Conservation (phyloP, 92 coral and sea anemone species). For the Umimayanthus chanpuru region DNA sequence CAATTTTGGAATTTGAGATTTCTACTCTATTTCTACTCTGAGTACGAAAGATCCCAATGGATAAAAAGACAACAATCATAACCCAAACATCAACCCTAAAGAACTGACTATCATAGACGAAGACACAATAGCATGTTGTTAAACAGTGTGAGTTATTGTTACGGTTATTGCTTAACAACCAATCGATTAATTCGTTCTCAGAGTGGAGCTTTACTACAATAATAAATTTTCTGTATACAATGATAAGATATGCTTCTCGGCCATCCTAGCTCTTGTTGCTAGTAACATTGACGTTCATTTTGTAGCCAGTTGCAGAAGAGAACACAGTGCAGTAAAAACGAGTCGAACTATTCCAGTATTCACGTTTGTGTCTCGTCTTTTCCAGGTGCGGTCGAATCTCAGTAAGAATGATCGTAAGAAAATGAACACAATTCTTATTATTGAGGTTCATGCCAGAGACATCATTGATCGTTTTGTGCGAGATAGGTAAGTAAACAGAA, state of each 20-base stretch:
- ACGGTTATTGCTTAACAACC: no score
- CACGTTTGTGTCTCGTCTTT: neutral
- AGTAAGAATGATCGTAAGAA: conserved; percentile 97
- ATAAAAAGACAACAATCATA: no score
- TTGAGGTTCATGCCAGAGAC: conserved; percentile 97
- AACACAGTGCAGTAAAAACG: neutral
- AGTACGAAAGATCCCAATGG: no score
- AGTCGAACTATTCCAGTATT: no score
- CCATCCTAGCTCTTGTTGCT: neutral
- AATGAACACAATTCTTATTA: conserved; percentile 89
- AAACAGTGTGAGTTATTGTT: no score
- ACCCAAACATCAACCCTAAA: no score
- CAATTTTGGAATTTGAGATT: neutral
- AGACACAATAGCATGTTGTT: no score
- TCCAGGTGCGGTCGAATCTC: conserved; percentile 88
- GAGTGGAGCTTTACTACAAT: no score
- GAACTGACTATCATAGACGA: no score
- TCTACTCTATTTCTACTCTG: no score
- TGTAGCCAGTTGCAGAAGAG: neutral
- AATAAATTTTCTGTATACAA: neutral
- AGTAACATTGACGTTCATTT: neutral
- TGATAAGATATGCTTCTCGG: no score
- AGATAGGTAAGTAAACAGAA: conserved; percentile 76
- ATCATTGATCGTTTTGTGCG: conserved; percentile 94
- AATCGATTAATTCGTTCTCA: no score